Evolutionary conservation across 2,797 vertebrate genomes (phyloP), one percentile per base, ranked within the genome.

Genomic region (Oreochromis mossambicus): DNA sequence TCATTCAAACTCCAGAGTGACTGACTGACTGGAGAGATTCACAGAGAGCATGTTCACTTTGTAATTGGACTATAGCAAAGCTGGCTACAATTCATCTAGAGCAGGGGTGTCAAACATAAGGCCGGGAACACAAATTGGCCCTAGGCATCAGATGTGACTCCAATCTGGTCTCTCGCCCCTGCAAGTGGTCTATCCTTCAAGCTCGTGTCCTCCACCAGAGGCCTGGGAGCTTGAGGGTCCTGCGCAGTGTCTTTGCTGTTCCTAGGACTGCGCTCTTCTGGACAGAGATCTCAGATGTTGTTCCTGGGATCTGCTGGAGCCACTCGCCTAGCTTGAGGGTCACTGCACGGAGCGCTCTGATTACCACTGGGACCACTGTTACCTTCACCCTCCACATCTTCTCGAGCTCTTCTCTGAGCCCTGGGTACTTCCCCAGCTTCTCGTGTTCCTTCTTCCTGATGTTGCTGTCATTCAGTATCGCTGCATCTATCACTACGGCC

Each of bases 241-340:
- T 34, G 15, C 2, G 0, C 15, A 61, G 15, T 61, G 0, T 61
- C 15, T 61, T 61, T 0, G 29, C 56, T 61, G 56, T 34, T 61
- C 29, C 29, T 0, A 61, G 29, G 29, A 61, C 56, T 61, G 15
- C 2, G 1, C 1, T 61, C 15, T 61, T 34, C 56, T 61, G 8
- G 29, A 11, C 56, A 34, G 56, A 34, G 0, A 58, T 58, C 56
- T 58, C 56, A 0, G 15, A 11, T 34, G 29, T 58, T 61, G 0
- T 61, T 0, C 56, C 56, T 0, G 56, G 56, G 0, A 34, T 61
- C 56, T 61, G 29, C 56, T 19, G 56, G 56, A 61, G 9, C 29
- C 56, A 34, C 29, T 61, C 0, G 9, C 56, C 56, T 61, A 19
- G 56, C 9, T 61, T 19, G 29, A 0, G 56, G 0, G 56, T 34